Percentiles rank a stretch among this genome's conserved stretches.
Conservation (phyloP, 2,888 invertebrate genomes). For the Fragum fragum region DNA sequence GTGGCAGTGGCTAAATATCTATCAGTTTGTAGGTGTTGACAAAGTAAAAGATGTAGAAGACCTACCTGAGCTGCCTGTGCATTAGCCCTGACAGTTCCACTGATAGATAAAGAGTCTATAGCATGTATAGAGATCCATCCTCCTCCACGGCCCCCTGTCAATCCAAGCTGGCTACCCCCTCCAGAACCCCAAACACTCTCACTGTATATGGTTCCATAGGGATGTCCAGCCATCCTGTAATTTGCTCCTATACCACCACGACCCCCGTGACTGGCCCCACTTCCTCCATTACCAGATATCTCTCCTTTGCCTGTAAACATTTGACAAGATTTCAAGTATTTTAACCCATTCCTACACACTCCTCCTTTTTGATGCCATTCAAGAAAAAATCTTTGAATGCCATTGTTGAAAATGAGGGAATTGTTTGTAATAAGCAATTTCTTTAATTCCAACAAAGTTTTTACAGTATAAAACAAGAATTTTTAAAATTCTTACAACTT, state of each 20-base stretch:
- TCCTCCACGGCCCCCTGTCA: constrained; percentile 75
- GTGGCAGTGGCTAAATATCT: neutral
- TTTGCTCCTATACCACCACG: constrained; percentile 71
- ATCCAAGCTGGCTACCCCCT: constrained; percentile 68
- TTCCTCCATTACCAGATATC: constrained; percentile 61
- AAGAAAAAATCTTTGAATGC: too few species aligned
- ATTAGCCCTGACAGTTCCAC: constrained; percentile 61
- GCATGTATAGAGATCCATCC: constrained; percentile 65
- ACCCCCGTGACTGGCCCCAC: constrained; percentile 75
- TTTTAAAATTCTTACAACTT: too few species aligned
- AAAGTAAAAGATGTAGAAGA: too few species aligned
- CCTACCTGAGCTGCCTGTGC: constrained; percentile 66
- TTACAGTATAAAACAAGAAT: too few species aligned
- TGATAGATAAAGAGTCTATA: constrained; percentile 47
- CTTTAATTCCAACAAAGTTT: too few species aligned
- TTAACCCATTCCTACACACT: too few species aligned
- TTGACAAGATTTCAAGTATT: neutral
- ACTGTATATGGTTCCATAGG: constrained; percentile 71
- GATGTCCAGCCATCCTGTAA: constrained; percentile 49
- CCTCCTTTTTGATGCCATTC: too few species aligned
- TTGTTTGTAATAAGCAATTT: too few species aligned
- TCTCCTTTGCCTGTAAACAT: constrained; percentile 44
- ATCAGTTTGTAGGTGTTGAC: neutral
- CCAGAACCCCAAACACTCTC: constrained; percentile 75
- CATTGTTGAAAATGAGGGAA: too few species aligned